phyloP scores from a whole-genome alignment of 2,113 vertebrate species.

The Mohoua ochrocephala region DNA sequence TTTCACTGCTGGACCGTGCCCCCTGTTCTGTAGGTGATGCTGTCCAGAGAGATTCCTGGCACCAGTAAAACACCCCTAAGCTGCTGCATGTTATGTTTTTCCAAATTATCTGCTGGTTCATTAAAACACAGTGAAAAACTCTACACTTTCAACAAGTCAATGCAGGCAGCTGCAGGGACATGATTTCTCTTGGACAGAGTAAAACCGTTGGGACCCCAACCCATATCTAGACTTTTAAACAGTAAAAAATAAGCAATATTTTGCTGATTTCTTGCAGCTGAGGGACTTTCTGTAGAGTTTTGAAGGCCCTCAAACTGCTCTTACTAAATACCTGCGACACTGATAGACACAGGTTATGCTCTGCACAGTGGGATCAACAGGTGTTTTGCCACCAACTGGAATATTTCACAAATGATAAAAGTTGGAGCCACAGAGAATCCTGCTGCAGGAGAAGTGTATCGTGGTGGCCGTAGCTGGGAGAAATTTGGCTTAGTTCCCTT shows the following conservation, averaged over 20 bases:
- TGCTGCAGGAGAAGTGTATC: neutral
- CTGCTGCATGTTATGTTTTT: neutral
- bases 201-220: neutral
- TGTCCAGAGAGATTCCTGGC: neutral
- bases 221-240: neutral
- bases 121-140: neutral
- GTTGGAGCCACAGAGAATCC: neutral
- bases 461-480: neutral
- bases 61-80: neutral
- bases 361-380: neutral
- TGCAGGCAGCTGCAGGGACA: neutral
- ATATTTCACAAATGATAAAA: neutral
- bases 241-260: neutral
- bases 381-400: neutral
- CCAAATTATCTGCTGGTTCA: neutral
- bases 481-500: neutral
- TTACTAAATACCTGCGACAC: neutral
- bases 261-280: neutral
- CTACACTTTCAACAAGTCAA: neutral
- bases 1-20: neutral
- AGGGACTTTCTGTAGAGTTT: neutral
- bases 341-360: no score
- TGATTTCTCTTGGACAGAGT: neutral
- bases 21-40: neutral
- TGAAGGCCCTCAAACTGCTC: neutral